These are phyloP conservation scores for Anser brachyrhynchus DNA, from an alignment of 2,113 vertebrate genomes.

Conservation along the genomic window DNA sequence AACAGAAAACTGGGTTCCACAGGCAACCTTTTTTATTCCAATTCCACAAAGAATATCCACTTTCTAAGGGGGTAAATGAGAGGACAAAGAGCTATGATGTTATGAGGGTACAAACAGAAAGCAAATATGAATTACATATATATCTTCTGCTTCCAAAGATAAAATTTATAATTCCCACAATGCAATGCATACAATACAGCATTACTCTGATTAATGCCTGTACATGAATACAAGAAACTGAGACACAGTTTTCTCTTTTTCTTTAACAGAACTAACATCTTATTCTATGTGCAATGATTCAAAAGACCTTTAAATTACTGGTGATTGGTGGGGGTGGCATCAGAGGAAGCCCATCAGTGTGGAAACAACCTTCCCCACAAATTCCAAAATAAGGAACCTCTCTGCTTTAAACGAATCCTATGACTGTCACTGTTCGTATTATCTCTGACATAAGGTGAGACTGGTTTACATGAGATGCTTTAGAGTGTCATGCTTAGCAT, in stretches of 20 bases:
- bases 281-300: neutral
- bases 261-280: neutral
- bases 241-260: neutral
- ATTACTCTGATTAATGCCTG: neutral
- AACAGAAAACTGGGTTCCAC: constrained; percentile 88
- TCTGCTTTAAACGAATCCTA: neutral
- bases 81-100: neutral
- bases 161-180: neutral
- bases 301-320: neutral
- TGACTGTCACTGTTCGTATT: neutral
- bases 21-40: constrained; percentile 86
- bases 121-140: neutral
- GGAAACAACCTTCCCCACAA: neutral
- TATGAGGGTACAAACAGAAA: neutral
- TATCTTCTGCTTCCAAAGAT: neutral
- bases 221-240: neutral
- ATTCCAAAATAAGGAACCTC: neutral
- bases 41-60: constrained; percentile 87
- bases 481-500: neutral
- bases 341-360: neutral
- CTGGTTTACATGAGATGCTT: neutral
- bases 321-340: neutral
- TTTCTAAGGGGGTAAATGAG: constrained; percentile 73
- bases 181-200: neutral
- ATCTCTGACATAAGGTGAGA: neutral